Evolutionary conservation across 2,888 invertebrate genomes (phyloP).

Genomic region (Lepeophtheirus nordmannii): DNA sequence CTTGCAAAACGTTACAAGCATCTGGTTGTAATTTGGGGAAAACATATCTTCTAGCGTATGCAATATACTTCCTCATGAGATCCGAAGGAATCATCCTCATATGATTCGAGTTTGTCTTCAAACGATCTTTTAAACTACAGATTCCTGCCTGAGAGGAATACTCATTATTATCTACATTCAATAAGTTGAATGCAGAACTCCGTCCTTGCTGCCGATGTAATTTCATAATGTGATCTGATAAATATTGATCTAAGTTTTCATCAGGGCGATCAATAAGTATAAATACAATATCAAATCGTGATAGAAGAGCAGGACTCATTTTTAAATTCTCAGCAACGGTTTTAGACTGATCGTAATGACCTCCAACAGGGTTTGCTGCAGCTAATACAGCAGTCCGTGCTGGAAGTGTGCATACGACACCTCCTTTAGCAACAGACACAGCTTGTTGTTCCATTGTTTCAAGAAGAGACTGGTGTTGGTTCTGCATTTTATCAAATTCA

Average conservation of each 20-base stretch:
- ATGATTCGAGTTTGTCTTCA: constrained; percentile 40
- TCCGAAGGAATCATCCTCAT: constrained; percentile 50
- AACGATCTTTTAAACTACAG: constrained; percentile 41
- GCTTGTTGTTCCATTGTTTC: constrained; percentile 91
- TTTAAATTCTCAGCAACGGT: constrained; percentile 77
- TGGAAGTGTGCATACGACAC: constrained; percentile 61
- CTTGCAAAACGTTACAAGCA: constrained; percentile 53
- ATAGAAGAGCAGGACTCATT: constrained; percentile 65
- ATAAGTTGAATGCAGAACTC: neutral
- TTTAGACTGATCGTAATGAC: constrained; percentile 49
- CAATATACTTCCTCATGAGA: constrained; percentile 72
- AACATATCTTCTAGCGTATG: constrained; percentile 58
- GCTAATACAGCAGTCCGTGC: constrained; percentile 72
- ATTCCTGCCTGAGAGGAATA: neutral
- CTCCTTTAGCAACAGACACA: constrained; percentile 77
- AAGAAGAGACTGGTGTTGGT: constrained; percentile 61
- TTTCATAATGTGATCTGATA: constrained; percentile 68
- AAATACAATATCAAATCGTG: constrained; percentile 76
- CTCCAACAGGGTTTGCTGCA: constrained; percentile 78
- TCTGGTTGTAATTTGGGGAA: constrained; percentile 33
- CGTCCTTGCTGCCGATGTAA: constrained; percentile 37
- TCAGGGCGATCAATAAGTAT: constrained; percentile 73
- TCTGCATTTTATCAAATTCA: constrained; percentile 80
- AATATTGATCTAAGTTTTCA: constrained; percentile 54
- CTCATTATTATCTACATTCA: neutral